Base-by-base conservation (phyloP, 2,113 vertebrate species). In the Hemiscyllium ocellatum region DNA sequence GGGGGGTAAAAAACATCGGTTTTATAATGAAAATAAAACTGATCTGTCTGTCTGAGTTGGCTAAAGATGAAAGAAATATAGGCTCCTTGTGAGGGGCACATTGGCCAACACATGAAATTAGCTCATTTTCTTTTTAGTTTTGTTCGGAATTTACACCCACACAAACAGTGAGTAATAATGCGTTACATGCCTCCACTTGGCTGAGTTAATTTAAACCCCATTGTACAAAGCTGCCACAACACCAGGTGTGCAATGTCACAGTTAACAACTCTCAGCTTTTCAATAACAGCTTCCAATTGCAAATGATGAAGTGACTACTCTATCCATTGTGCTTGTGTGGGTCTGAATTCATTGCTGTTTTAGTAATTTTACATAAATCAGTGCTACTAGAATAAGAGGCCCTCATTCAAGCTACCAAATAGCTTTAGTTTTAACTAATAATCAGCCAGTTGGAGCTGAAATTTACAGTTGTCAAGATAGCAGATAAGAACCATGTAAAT, bases 191-290 rank as follows among this genome's bases (percentile, higher is more conserved):
- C 91, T 70, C 37, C 66, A 94, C 91, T 69, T 94, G 68, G 91
- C 91, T 6, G 65, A 70, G 65, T 94, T 94, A 70, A 47, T 70
- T 94, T 94, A 94, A 94, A 94, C 91, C 20, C 66, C 91, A 69
- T 94, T 94, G 66, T 70, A 47, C n/a, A 13, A 94, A 47, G 37
- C n/a, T 26, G 19, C 95, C 47, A 19, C 7, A 1, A 85, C 37
- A 95, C 95, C 96, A 96, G 96, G 96, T 96, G 96, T 95, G 85
- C 96, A 96, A 66, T 10, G 24, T 96, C 96, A 96, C 96, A 95
- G 80, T 85, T 95, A 96, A 95, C 96, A 95, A 86, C 96, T 80
- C 3, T 96, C 7, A 19, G 33, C 7, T 95, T 94, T 94, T 70
- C 68, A 52, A 83, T 96, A 95, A 95, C 96, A 96, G 96, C 96